These are phyloP conservation scores for Channa striata DNA, from an alignment of 2,797 vertebrate genomes.

Conservation along the genomic window DNA sequence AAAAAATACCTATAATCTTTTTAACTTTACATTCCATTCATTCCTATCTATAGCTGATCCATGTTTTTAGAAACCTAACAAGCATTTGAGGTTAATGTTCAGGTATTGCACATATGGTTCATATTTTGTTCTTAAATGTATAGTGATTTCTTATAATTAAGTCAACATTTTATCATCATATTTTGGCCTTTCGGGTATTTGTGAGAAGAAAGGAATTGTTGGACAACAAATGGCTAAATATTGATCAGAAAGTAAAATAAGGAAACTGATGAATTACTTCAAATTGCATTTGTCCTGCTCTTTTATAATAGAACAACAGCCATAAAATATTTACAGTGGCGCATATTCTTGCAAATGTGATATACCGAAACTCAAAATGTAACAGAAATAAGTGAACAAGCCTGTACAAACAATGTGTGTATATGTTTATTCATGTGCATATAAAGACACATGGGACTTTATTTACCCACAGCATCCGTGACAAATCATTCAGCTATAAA, in stretches of 20 bases:
- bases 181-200: too few species aligned
- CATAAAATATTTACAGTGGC: constrained; percentile 3
- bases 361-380: constrained; percentile 1
- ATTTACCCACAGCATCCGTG: constrained; percentile 25
- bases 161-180: too few species aligned
- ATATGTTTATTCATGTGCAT: constrained; percentile 9
- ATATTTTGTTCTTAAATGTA: not conserved
- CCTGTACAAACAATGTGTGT: not conserved
- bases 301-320: not conserved
- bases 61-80: not conserved
- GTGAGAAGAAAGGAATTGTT: too few species aligned
- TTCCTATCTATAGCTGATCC: not conserved
- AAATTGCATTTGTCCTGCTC: not conserved
- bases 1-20: not conserved
- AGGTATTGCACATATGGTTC: not conserved
- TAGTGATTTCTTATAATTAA: too few species aligned
- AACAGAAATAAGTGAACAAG: constrained; percentile 32
- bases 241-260: not conserved
- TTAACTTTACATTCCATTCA: not conserved
- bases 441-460: not conserved
- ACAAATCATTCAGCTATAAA: constrained; percentile 26
- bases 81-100: not conserved
- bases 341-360: constrained; percentile 1
- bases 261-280: not conserved
- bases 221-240: not conserved